phyloP scores from a whole-genome alignment of 2,113 vertebrate species.

The Ammospiza nelsoni region DNA sequence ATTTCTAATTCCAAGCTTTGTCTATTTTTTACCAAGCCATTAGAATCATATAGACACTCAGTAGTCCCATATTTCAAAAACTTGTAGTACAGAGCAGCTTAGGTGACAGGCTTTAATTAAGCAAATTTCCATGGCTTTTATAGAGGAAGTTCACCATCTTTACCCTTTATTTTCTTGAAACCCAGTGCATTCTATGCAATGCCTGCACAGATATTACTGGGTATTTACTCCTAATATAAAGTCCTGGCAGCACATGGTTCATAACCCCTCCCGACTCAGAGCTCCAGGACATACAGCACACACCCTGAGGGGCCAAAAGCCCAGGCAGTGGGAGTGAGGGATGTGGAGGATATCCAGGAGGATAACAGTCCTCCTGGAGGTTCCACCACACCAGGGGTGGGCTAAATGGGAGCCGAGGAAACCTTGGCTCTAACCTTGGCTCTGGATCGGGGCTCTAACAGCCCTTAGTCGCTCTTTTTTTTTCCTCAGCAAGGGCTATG shows the following conservation, averaged over 20 bases:
- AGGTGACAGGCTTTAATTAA: background rate
- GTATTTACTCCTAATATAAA: background rate
- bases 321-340: background rate
- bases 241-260: accelerated
- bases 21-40: background rate
- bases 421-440: no score
- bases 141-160: background rate
- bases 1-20: background rate
- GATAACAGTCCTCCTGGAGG: background rate
- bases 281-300: background rate
- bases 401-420: background rate
- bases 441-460: background rate
- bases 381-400: accelerated
- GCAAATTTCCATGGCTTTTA: background rate
- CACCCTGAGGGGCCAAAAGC: background rate
- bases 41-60: background rate
- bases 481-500: background rate
- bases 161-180: background rate
- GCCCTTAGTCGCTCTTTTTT: accelerated
- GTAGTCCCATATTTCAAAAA: background rate
- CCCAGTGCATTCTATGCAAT: background rate
- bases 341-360: background rate
- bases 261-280: background rate
- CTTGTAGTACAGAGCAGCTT: background rate
- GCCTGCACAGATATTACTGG: background rate